Evolutionary conservation across 35 echinoderm and acorn worm genomes (phyloP), one percentile per base, ranked within the genome.

Genomic region (Ophiothrix spiculata): DNA sequence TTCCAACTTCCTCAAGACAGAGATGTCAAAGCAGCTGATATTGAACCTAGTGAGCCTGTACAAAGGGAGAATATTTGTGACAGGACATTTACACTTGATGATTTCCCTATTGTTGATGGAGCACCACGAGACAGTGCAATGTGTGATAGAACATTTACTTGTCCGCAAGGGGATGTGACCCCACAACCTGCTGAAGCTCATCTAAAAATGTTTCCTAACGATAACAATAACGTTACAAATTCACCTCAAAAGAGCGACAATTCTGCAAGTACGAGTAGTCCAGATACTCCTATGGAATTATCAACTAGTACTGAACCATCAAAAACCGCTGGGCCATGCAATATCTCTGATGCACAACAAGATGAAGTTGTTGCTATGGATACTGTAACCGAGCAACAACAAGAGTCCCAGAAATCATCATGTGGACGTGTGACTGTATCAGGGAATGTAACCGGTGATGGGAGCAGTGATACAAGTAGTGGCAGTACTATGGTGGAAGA

Each of bases 401-500:
- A 69, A 69, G 60, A 69, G 23, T 15, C 25, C 25, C 60, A 69
- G 60, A 69, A 69, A 69, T 25, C 60, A 69, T 4, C 2, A 28
- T 69, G 60, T 25, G 60, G 60, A 28, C 17, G 16, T 32, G 80
- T 56, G 56, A 82, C 80, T 31, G 41, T 82, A 8, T 56, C 80
- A 82, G 80, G 56, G 23, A 82, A 82, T 82, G 28, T 56, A 10
- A 56, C 32, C 32, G 79, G 77, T 6, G 76, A 88, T 37, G 86
- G 86, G 3, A 88, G 86, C 49, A 79, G 86, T 64, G 86, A 88
- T 79, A 12, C 10, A 15, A n/a, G 60, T 10, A 84, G 81, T 84
- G 80, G 39, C 80, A 82, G 80, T 49, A 84, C 81, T 0, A 60
- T 84, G 45, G 63, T 84, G 54, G 81, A 31, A 19, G 81, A 69